Base-by-base conservation (phyloP, 2,113 vertebrate species). In the Ellobius talpinus region DNA sequence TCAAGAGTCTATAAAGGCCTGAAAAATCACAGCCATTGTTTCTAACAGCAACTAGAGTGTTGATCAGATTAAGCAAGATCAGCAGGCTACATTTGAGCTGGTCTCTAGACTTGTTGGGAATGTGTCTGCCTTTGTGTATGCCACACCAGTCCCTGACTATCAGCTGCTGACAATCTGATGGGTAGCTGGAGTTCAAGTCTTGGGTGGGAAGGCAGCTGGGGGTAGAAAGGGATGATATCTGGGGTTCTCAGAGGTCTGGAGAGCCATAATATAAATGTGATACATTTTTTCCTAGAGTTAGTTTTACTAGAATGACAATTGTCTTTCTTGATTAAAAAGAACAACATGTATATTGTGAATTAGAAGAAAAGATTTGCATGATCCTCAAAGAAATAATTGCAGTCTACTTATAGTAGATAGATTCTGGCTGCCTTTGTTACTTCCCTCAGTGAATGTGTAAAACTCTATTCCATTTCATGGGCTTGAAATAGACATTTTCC, bases 31-130 rank as follows among this genome's bases (percentile, higher is more conserved):
- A 14, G n/a, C 78, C 70, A 61, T 85, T 93, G 47, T 91, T 87
- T 93, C 39, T 89, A 90, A 93, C 65, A 90, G 90, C n/a, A 52
- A 29, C 13, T 9, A 58, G 63, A 11, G 19, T 85, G 9, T 63
- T 81, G 61, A 81, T 95, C 74, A 90, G 77, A 84, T 90, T 82
- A 95, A 96, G 77, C 26, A 82, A 88, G 61, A 77, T 29, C 42
- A 70, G 82, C 47, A 89, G 39, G 65, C 50, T 87, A 31, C 58
- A 65, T 74, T 52, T 82, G 52, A 89, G 29, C 7, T 77, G 84
- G 58, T 31, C 16, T 31, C 79, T 65, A 86, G 52, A 90, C 55
- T 90, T 73, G 39, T 12, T 39, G 19, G 36, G 50, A 58, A 9
- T 5, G 0, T 47, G 3, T 70, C 36, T 95, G 55, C 93, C 31